Evolutionary conservation across 2,888 invertebrate genomes (phyloP).

Genomic region (Aporophyla lueneburgensis): DNA sequence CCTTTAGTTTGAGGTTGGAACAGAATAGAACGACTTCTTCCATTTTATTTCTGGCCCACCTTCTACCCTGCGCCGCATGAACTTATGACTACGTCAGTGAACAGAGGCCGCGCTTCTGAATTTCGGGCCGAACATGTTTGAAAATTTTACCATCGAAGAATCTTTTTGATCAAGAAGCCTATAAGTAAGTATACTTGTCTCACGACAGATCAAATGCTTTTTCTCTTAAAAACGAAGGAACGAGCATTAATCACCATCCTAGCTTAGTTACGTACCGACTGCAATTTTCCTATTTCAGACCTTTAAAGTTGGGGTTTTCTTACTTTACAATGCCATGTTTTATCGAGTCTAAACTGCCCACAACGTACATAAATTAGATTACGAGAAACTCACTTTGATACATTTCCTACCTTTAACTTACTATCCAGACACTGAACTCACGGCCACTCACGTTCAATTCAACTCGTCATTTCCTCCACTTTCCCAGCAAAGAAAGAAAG

Average conservation of each 20-base stretch:
- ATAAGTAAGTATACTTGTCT: neutral
- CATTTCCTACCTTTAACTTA: neutral
- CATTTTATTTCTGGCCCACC: neutral
- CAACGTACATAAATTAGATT: neutral
- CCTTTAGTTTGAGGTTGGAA: neutral
- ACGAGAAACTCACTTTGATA: neutral
- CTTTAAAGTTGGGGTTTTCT: neutral
- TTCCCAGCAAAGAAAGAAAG: slow-evolving; percentile 39
- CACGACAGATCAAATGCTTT: neutral
- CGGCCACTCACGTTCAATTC: neutral
- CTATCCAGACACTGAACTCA: neutral
- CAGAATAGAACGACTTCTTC: neutral
- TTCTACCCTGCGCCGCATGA: no score
- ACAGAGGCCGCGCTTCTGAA: no score
- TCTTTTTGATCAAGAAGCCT: no score
- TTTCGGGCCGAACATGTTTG: no score
- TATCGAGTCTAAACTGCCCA: neutral
- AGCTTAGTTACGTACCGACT: neutral
- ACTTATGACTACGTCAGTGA: no score
- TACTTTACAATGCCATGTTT: neutral
- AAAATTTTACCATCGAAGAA: no score
- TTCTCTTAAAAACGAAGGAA: neutral
- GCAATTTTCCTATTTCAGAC: neutral
- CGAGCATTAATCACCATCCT: neutral
- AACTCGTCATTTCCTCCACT: slow-evolving; percentile 30